Conservation (phyloP, 2,888 invertebrate genomes). For the Merodon equestris region DNA sequence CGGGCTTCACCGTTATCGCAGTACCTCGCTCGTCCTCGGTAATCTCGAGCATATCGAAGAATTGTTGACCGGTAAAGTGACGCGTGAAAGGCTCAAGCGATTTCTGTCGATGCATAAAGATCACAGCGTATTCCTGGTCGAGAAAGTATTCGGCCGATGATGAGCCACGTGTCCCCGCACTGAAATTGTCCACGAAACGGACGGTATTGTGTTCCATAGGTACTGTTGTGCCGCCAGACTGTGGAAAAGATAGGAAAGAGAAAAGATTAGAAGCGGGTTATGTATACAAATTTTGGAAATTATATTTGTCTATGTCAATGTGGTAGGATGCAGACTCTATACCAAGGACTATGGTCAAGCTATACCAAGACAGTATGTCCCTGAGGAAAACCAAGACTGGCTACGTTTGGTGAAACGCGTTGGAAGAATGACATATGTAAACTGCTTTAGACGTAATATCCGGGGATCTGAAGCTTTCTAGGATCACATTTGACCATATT, state of each 20-base stretch:
- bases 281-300: no score
- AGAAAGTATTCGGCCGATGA: slow-evolving; percentile 98
- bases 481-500: no score
- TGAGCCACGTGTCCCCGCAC: slow-evolving; percentile 96
- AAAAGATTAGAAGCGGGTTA: no score
- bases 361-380: no score
- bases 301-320: no score
- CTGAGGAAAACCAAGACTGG: no score
- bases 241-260: slow-evolving; percentile 70
- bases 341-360: no score
- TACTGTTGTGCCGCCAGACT: slow-evolving; percentile 98
- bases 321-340: no score
- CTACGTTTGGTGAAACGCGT: no score
- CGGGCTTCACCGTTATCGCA: slow-evolving; percentile 85
- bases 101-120: slow-evolving; percentile 94
- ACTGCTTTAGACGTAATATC: no score
- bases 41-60: slow-evolving; percentile 88
- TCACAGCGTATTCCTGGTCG: slow-evolving; percentile 91
- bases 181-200: slow-evolving; percentile 99
- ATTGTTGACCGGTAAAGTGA: slow-evolving; percentile 89
- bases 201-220: slow-evolving; percentile 98
- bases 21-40: slow-evolving; percentile 81
- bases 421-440: no score
- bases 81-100: slow-evolving; percentile 95
- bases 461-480: no score